Conservation (phyloP, 2,797 vertebrate genomes). For the Brachyalestes nurse region DNA sequence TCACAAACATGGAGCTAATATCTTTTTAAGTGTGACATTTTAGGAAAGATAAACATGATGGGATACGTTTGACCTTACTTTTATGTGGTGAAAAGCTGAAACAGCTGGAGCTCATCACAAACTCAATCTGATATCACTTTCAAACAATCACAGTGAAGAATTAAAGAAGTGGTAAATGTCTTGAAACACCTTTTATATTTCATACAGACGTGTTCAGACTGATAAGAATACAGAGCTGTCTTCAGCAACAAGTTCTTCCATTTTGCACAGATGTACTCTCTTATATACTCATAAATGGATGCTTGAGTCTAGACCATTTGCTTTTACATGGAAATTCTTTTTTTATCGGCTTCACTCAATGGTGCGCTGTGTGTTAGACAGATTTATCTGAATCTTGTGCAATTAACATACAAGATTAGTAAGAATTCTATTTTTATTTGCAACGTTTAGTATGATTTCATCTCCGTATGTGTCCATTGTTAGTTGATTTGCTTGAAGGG, state of each 20-base stretch:
- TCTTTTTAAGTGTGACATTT: background rate
- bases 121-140: conserved; percentile 51
- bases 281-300: background rate
- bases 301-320: background rate
- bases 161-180: conserved; percentile 69
- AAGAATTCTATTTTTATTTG: no score
- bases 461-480: no score
- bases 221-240: background rate
- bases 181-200: conserved; percentile 69
- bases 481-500: no score
- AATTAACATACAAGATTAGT: no score
- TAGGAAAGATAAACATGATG: background rate
- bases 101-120: conserved; percentile 56
- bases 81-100: conserved; percentile 30
- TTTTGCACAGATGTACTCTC: background rate
- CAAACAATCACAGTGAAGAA: conserved; percentile 60
- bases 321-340: conserved; percentile 14
- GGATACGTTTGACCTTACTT: conserved; percentile 16
- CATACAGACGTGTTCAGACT: conserved; percentile 28
- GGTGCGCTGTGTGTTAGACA: no score
- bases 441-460: no score
- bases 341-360: no score
- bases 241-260: background rate
- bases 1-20: background rate
- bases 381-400: no score